These are phyloP conservation scores for Brachypalpus laphriformis DNA, from an alignment of 2,888 invertebrate species.

Conservation along the genomic window DNA sequence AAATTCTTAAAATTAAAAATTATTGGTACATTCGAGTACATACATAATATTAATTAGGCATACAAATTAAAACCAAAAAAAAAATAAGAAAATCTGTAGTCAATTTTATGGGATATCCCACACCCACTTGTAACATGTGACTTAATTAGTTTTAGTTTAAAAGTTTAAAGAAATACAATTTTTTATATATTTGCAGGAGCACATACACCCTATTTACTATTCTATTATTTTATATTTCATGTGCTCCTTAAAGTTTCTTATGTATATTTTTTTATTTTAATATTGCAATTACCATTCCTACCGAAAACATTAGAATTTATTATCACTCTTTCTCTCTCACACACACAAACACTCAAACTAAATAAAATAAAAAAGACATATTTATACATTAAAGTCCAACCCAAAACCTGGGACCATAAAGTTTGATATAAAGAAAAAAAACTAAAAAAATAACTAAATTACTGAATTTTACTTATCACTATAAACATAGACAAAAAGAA, in stretches of 20 bases:
- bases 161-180: slow-evolving; percentile 27
- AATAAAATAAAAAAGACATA: slow-evolving; percentile 17
- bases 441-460: slow-evolving; percentile 27
- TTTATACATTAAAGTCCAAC: slow-evolving; percentile 65
- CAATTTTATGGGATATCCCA: slow-evolving; percentile 68
- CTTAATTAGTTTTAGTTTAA: slow-evolving; percentile 65
- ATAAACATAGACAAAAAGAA: slow-evolving; percentile 14
- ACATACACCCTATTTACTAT: slow-evolving; percentile 8
- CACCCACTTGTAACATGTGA: slow-evolving; percentile 70
- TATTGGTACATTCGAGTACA: slow-evolving; percentile 60
- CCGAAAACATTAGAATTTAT: slow-evolving; percentile 58
- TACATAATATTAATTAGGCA: slow-evolving; percentile 50
- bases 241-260: slow-evolving; percentile 27
- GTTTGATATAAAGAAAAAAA: slow-evolving; percentile 47
- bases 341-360: slow-evolving; percentile 24
- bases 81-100: slow-evolving; percentile 47
- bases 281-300: slow-evolving; percentile 59
- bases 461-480: slow-evolving; percentile 66
- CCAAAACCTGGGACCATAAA: slow-evolving; percentile 73
- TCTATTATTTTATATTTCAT: not conserved
- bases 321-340: slow-evolving; percentile 31
- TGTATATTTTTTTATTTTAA: slow-evolving; percentile 6
- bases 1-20: slow-evolving; percentile 7
- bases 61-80: slow-evolving; percentile 24
- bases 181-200: slow-evolving; percentile 26